Conservation (phyloP, 1,140 invertebrate species). For the Megalopta genalis region DNA sequence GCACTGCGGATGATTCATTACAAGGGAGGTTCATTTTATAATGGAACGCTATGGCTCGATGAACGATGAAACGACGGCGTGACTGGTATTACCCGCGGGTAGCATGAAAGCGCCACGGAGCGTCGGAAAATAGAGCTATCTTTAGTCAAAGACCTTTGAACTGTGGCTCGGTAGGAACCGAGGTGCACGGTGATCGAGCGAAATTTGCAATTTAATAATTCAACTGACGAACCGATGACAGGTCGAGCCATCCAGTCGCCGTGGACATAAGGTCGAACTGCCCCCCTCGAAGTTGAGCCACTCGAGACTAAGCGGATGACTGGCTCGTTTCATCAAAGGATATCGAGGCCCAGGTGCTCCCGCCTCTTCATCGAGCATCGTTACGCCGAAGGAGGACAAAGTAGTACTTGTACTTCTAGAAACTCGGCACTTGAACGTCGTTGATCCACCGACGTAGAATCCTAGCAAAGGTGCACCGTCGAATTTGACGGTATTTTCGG, state of each 20-base stretch:
- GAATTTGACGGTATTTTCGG: too few relatives aligned
- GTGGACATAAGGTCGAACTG: constrained; percentile 9
- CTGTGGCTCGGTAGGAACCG: too few relatives aligned
- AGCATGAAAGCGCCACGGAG: too few relatives aligned
- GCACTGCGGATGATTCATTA: too few relatives aligned
- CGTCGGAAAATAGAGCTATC: too few relatives aligned
- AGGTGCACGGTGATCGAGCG: background rate
- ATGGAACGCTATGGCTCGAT: too few relatives aligned
- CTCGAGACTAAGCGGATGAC: constrained; percentile 48
- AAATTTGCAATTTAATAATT: constrained; percentile 36
- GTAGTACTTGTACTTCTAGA: constrained; percentile 13
- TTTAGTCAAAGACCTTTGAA: too few relatives aligned
- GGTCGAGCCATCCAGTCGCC: constrained; percentile 4
- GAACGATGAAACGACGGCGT: too few relatives aligned
- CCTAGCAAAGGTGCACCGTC: background rate
- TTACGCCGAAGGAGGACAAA: constrained; percentile 16
- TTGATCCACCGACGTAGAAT: background rate
- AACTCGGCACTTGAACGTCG: background rate
- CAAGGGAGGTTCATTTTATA: too few relatives aligned
- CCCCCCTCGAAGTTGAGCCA: constrained; percentile 34
- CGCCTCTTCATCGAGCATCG: constrained; percentile 44
- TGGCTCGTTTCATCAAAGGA: constrained; percentile 55
- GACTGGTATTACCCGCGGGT: too few relatives aligned
- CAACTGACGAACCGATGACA: constrained; percentile 10
- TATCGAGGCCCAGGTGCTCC: constrained; percentile 24